Evolutionary conservation across 2,113 vertebrate genomes (phyloP).

Genomic region (Erythrocebus patas): DNA sequence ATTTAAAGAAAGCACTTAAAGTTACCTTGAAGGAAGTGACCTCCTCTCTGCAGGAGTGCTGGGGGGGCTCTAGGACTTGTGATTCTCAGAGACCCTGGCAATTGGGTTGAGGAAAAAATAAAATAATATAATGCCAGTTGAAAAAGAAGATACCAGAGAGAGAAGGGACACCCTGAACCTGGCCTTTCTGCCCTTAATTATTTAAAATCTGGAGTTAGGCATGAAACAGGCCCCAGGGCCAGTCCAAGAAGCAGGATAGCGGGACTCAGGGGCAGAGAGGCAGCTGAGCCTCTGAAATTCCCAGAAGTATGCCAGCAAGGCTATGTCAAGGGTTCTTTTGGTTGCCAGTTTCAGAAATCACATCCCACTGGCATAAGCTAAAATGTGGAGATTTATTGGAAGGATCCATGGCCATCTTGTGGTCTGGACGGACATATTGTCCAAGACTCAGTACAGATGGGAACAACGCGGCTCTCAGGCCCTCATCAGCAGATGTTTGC

Average conservation of each 20-base stretch:
- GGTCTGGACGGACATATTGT: not conserved
- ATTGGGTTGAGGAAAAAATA: not conserved
- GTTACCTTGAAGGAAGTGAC: not conserved
- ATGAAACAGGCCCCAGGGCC: not conserved
- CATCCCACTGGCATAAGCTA: not conserved
- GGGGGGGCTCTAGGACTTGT: not conserved
- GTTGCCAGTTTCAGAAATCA: not conserved
- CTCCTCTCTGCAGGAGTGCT: not conserved
- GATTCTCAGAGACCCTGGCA: not conserved
- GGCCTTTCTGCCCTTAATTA: not conserved
- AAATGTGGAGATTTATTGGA: not conserved
- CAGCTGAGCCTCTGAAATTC: not conserved
- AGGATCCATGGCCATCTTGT: not conserved
- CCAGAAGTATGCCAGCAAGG: not conserved
- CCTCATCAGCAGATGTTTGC: fast-evolving
- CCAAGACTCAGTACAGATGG: not conserved
- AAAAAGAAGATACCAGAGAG: not conserved
- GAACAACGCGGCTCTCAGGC: not conserved
- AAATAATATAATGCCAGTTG: not conserved
- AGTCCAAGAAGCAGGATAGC: not conserved
- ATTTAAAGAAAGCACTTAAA: not conserved
- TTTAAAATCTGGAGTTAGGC: not conserved
- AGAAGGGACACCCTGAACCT: not conserved
- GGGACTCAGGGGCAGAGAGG: not conserved
- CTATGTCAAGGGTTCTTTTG: not conserved